Base-by-base conservation (phyloP, 2,888 invertebrate species). In the Sympetrum striolatum region DNA sequence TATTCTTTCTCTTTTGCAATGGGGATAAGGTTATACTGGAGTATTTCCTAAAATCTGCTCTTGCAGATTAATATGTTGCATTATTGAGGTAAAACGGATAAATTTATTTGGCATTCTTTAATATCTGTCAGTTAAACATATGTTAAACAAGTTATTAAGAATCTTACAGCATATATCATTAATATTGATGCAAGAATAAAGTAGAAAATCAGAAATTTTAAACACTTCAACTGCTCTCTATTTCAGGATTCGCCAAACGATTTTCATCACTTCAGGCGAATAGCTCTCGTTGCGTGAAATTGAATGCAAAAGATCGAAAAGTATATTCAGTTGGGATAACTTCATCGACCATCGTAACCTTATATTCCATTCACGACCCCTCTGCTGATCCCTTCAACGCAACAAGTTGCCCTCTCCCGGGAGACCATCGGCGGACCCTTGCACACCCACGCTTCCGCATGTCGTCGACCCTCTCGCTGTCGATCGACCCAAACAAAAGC, bases 361-460 rank as follows among this genome's bases (percentile, higher is more conserved):
- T 86, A 86, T 60, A 86, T 86, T 86, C 86, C 86, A 86, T 86
- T 86, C 86, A 86, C 86, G 86, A 60, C 60, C 86, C 60, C 86
- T 58, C 37, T 35, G 86, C n/a, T 86, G 60, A 86, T 86, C 82
- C 25, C 58, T 58, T 82, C 35, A 48, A 31, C 25, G 60, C 86
- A 86, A 86, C 86, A 86, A 86, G 86, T 86, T 86, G 86, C 60
- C 86, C 82, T 82, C 58, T 82, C 82, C 82, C 86, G 86, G 86
- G 86, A 86, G 86, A 64, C 86, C 86, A 86, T 86, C 86, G 60
- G 86, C 60, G 86, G 86, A 35, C 86, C 60, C 86, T 60, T 37
- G 60, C 86, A 35, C 48, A 12, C 81, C 82, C 8, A 53, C 25
- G 25, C 53, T 10, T 31, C 31, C 15, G n/a, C n/a, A 15, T 58